Evolutionary conservation across 2,113 vertebrate species (phyloP), one percentile per base, ranked within the genome.

Genomic region (Elachura formosa): DNA sequence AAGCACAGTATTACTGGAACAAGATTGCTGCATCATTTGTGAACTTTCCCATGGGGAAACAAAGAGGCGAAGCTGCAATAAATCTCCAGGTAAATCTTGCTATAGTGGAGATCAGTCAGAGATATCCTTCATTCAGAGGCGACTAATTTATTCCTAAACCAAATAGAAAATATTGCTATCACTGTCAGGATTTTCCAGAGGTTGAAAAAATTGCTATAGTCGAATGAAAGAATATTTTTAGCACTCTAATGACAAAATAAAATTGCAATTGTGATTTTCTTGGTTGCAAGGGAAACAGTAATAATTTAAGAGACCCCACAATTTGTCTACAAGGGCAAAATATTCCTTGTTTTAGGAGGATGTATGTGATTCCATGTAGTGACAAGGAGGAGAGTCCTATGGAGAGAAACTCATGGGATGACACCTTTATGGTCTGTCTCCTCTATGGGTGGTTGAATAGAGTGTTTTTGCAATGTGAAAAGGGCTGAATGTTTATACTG

Each of bases 1-100:
- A 97, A 96, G 80, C 78, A 96, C 87, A 75, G 43, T 84, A 86
- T 96, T 95, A 94, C 87, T 80, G 80, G 77, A 96, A 96, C 83
- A 94, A 94, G 95, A 97, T 95, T 92, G 93, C 97, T 77, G 83
- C 96, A 97, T 92, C 91, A 77, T 96, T 96, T 97, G 89, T 80
- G 85, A 97, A 90, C 79, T 94, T 96, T 93, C 94, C 96, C 96
- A 89, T 90, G 92, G 93, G 95, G 90, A 96, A 93, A 95, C 85
- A 88, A 96, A 95, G 95, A 88, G 73, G 46, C 67, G 6, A 97
- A 95, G 71, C 74, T 90, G 92, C 58, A 93, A 96, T 96, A 96
- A 96, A 96, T 97, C 94, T 96, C 69, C 87, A 96, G 93, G 83
- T 95, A 97, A 94, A 94, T 95, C 85, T 93, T 90, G 66, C 80